Evolutionary conservation across 2,113 vertebrate genomes (phyloP), one percentile per base, ranked within the genome.

Genomic region (Eira barbara): DNA sequence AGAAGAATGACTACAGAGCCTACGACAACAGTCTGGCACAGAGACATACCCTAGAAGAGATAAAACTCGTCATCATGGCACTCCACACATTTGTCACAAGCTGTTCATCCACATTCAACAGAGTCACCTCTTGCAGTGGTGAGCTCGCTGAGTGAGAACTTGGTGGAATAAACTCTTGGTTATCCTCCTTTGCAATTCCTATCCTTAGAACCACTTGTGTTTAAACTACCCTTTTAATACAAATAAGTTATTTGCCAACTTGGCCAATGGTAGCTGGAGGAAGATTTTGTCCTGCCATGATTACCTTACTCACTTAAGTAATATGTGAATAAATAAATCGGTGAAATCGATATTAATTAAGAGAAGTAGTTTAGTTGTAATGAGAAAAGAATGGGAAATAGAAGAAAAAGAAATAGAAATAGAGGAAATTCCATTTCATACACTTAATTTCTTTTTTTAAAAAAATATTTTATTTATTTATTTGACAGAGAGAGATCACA

Each of bases 11-110:
- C 99, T 42, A 99, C 98, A 12, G 99, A 99, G 79, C 99, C 99
- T 13, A 99, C 99, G 12, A 99, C 98, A 23, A 99, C 99, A 15
- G 99, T 99, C 98, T 99, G 99, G 98, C 99, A 99, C 97, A 99
- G 99, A 34, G 99, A 99, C 29, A 99, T 99, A 95, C 99, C 99
- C 99, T 99, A 81, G 36, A 96, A 96, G 13, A 96, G 63, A 95
- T 47, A 95, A 96, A 86, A 89, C 45, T 39, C 15, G 91, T 87
- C 65, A 81, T 73, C 47, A 80, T 3, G 1, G 34, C 36, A 73
- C 14, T 74, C 31, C 83, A 23, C 25, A 81, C 42, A 63, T 92
- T 78, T 59, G n/a, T 94, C 63, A 67, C 2, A 82, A 59, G 63
- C 7, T 49, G 67, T 39, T 74, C 31, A 55, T 11, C 34, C 29